Evolutionary conservation across 1,140 invertebrate genomes (phyloP), one percentile per base, ranked within the genome.

Genomic region (Eciton burchellii): DNA sequence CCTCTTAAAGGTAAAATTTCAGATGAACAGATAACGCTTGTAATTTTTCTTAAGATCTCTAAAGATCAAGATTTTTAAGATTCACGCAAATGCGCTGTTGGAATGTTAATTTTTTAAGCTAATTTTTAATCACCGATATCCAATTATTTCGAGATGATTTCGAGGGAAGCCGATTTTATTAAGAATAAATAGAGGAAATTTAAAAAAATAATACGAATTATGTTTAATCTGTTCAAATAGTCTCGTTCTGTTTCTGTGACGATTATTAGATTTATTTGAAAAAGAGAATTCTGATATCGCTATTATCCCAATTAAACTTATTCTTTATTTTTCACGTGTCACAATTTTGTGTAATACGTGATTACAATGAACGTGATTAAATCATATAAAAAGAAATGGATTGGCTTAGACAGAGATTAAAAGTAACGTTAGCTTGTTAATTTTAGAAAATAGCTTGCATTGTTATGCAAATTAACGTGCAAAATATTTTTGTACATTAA

Each of bases 281-380:
- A n/a, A 29, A 68, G 16, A 29, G 6, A 72, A 29, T 47, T 41
- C 14, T 65, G 57, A 56, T 24, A n/a, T 49, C 29, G 81, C 11
- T 21, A 71, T 63, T 66, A 72, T 52, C 43, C 56, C 56, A 47
- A 79, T 29, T 85, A 49, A n/a, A 26, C 57, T 84, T 63, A 65
- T 21, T 56, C 63, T 41, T 73, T 54, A 62, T 26, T 43, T 73
- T 14, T 68, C 35, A n/a, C n/a, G n/a, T n/a, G n/a, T n/a, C n/a
- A n/a, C n/a, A 35, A 68, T 84, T 35, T 14, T 56, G 62, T 72
- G 81, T 56, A 16, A 81, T 81, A 63, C 5, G 26, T 54, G 65
- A 63, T 54, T 9, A 35, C 4, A 77, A 11, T 24, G 35, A 68
- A 59, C 29, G n/a, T n/a, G n/a, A 66, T 68, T 12, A 0, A 79